Percentiles rank a stretch among this genome's conserved stretches.
Evolutionary conservation across 2,797 vertebrate genomes (phyloP).

Genomic region (Anolis apletophallus): DNA sequence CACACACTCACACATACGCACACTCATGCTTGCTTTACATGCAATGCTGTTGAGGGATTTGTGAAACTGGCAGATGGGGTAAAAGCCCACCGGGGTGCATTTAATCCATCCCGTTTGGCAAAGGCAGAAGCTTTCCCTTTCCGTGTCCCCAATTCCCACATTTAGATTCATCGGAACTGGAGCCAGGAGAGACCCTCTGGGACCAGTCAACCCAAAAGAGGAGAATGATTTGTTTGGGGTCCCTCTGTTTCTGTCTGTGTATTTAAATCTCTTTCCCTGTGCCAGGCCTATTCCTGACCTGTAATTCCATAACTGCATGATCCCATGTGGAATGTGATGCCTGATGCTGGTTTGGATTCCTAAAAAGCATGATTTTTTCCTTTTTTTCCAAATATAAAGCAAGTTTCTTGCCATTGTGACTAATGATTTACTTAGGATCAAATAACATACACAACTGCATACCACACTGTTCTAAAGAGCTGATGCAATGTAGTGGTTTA

Average conservation of each 20-base stretch:
- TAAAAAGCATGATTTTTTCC: neutral
- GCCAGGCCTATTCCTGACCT: conserved; percentile 7
- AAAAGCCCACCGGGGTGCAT: conserved; percentile 39
- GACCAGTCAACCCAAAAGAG: conserved; percentile 29
- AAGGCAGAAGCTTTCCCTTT: conserved; percentile 30
- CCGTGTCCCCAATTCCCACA: conserved; percentile 37
- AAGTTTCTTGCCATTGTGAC: neutral
- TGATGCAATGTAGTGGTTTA: neutral
- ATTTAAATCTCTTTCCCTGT: neutral
- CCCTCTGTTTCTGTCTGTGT: neutral
- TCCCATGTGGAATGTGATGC: neutral
- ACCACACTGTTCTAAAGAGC: neutral
- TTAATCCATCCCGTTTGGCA: conserved; percentile 37
- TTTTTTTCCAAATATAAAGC: neutral
- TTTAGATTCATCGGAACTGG: conserved; percentile 27
- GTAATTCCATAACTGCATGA: conserved; percentile 22
- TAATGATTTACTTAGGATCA: neutral
- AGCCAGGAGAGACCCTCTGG: conserved; percentile 15
- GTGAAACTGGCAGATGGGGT: conserved; percentile 30
- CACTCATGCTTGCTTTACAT: conserved; percentile 4
- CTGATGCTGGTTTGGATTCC: neutral
- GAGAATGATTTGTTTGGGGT: conserved; percentile 30
- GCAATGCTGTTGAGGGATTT: conserved; percentile 44
- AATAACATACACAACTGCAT: no score
- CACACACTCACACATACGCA: neutral